Evolutionary conservation across 2,113 vertebrate species (phyloP).

Genomic region (Malurus cyaneus): DNA sequence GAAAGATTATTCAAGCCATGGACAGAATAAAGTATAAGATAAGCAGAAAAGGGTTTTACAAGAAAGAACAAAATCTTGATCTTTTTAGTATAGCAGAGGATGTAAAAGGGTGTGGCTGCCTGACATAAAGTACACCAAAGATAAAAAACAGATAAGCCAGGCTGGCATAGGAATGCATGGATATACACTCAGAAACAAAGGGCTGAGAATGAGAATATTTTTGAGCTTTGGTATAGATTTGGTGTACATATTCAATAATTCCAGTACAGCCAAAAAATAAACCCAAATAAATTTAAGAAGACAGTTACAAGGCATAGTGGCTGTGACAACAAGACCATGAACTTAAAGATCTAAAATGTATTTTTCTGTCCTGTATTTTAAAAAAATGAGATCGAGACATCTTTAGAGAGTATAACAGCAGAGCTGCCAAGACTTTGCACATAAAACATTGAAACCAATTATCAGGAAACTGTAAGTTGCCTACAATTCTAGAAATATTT

Average conservation of each 20-base stretch:
- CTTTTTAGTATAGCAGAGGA: not conserved
- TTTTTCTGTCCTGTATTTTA: not conserved
- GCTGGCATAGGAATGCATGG: not conserved
- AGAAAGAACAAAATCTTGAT: not conserved
- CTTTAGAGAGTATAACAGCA: not conserved
- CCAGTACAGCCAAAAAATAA: not conserved
- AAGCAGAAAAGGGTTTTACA: not conserved
- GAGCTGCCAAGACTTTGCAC: not conserved
- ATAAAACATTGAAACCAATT: not conserved
- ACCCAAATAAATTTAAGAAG: not conserved
- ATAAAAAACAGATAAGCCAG: not conserved
- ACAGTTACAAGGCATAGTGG: rapidly evolving
- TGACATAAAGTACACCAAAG: not conserved
- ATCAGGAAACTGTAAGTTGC: not conserved
- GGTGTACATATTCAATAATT: not conserved
- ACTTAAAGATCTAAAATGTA: not conserved
- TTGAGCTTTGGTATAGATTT: not conserved
- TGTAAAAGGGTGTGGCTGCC: not conserved
- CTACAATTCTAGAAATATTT: not conserved
- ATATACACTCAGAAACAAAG: not conserved
- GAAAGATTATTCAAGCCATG: not conserved
- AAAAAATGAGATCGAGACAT: not conserved
- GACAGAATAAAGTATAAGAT: not conserved
- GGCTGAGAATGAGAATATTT: not conserved
- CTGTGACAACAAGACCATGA: not conserved